phyloP scores from a whole-genome alignment of 2,113 vertebrate genomes.

The Rhipidura dahli region DNA sequence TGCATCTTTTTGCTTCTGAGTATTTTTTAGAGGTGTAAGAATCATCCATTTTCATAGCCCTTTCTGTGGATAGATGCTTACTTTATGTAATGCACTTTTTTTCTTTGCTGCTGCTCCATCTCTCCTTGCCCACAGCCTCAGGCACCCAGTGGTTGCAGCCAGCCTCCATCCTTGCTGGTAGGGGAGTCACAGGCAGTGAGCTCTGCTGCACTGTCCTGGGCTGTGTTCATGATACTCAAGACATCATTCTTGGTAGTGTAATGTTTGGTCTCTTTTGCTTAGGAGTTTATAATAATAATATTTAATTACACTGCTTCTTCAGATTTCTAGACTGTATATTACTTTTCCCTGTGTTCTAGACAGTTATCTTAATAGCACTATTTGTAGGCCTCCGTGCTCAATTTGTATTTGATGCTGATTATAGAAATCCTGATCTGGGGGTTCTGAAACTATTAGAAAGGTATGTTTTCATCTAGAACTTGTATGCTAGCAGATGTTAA shows the following conservation, averaged over 20 bases:
- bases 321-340: background rate
- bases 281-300: background rate
- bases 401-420: background rate
- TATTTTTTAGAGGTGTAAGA: background rate
- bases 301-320: background rate
- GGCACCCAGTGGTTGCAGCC: background rate
- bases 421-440: background rate
- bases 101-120: background rate
- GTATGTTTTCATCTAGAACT: background rate
- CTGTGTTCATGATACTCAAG: background rate
- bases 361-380: background rate
- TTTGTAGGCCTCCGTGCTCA: background rate
- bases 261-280: background rate
- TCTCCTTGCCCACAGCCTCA: background rate
- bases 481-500: background rate
- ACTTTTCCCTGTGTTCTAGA: background rate
- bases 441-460: background rate
- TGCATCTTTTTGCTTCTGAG: background rate
- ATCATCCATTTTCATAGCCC: background rate
- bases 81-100: background rate
- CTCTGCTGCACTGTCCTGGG: rapidly evolving
- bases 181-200: background rate
- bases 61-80: background rate
- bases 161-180: background rate
- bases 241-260: background rate